These are phyloP conservation scores for Apistogramma diplotaenia DNA, from an alignment of 2,113 vertebrate genomes.

Conservation along the genomic window DNA sequence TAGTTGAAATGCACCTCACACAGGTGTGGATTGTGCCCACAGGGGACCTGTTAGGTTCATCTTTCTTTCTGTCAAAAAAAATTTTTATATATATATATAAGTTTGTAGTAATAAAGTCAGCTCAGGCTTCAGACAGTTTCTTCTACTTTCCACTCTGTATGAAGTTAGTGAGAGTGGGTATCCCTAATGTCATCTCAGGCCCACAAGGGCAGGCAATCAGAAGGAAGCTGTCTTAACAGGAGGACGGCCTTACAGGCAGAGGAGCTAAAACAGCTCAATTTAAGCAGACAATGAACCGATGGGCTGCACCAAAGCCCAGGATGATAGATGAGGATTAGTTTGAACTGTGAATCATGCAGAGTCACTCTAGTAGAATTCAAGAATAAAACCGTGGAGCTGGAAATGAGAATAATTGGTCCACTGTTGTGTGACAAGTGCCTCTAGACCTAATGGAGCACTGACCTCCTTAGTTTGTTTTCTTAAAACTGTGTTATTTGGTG, in stretches of 20 bases:
- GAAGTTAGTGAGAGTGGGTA: not conserved
- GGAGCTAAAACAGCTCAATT: not conserved
- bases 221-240: not conserved
- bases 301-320: not conserved
- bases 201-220: not conserved
- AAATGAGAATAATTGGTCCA: not conserved
- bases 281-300: not conserved
- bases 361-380: not conserved
- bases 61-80: not conserved
- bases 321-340: not conserved
- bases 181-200: not conserved
- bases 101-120: not conserved
- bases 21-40: not conserved
- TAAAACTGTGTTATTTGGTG: conserved; percentile 29
- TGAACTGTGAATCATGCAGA: not conserved
- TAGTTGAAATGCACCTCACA: not conserved
- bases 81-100: not conserved
- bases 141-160: not conserved
- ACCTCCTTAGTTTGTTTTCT: not conserved
- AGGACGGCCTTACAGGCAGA: not conserved
- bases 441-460: not conserved
- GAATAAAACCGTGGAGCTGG: not conserved
- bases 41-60: not conserved
- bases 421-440: not conserved
- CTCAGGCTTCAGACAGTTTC: not conserved